Evolutionary conservation across 2,888 invertebrate species (phyloP).

Genomic region (Taphrorychus bicolor): DNA sequence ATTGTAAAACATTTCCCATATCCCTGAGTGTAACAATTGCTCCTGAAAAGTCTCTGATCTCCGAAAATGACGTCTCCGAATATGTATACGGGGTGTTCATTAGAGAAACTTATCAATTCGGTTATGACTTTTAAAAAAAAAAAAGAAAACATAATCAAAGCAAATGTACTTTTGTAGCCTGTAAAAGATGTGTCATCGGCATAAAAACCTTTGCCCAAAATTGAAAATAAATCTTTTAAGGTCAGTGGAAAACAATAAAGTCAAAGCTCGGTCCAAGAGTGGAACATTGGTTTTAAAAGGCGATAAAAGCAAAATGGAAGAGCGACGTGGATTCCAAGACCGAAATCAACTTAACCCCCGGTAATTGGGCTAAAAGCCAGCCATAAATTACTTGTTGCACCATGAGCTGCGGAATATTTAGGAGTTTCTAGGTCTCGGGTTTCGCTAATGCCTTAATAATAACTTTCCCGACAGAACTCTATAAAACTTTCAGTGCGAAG

Average conservation of each 20-base stretch:
- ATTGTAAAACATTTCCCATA: too few species aligned
- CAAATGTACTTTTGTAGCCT: too few species aligned
- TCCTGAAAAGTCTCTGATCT: too few species aligned
- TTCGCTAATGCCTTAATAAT: neutral
- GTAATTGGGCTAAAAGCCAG: conserved; percentile 37
- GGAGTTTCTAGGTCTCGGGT: neutral
- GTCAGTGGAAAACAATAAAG: conserved; percentile 37
- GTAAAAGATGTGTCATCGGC: too few species aligned
- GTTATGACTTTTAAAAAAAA: too few species aligned
- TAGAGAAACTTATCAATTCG: too few species aligned
- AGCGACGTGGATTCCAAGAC: conserved; percentile 35
- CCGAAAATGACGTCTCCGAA: too few species aligned
- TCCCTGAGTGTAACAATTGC: too few species aligned
- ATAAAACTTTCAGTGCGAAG: neutral
- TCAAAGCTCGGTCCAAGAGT: conserved; percentile 28
- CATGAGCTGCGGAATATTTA: conserved; percentile 24
- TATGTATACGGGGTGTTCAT: too few species aligned
- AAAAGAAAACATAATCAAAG: too few species aligned
- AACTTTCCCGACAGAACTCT: neutral
- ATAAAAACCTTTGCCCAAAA: too few species aligned
- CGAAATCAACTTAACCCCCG: conserved; percentile 37
- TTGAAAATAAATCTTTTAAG: conserved; percentile 29
- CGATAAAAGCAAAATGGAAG: conserved; percentile 38
- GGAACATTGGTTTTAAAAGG: conserved; percentile 27
- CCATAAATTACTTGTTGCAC: conserved; percentile 40